A percentile compares a stretch with the other conserved stretches of the same genome.
These are phyloP conservation scores for Apodemia zela DNA, from an alignment of 2,888 invertebrate species.

Conservation along the genomic window DNA sequence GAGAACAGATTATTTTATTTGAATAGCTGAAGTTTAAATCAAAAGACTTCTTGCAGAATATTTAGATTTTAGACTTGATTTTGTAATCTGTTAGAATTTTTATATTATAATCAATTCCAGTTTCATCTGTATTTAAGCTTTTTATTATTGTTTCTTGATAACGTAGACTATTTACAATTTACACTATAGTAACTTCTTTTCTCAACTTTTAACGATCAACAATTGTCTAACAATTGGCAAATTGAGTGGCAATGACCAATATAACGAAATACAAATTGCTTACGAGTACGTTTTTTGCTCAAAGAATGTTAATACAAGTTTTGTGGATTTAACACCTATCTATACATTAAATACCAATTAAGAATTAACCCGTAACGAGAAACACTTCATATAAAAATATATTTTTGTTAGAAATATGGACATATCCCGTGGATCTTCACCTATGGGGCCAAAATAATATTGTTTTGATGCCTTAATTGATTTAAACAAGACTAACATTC, in stretches of 20 bases:
- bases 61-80: no score
- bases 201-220: slow-evolving; percentile 23
- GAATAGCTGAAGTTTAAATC: no score
- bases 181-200: not conserved
- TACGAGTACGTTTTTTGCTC: slow-evolving; percentile 4
- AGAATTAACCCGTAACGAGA: not conserved
- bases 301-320: slow-evolving; percentile 18
- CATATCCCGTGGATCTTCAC: not conserved
- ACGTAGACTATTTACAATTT: no score
- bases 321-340: slow-evolving; percentile 26
- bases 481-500: not conserved
- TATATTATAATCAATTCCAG: no score
- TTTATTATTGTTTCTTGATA: no score
- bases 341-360: slow-evolving; percentile 18
- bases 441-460: no score
- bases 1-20: no score
- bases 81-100: no score
- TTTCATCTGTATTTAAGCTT: no score
- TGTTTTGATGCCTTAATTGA: no score
- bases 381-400: not conserved
- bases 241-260: slow-evolving; percentile 25
- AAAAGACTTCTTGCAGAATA: no score
- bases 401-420: not conserved
- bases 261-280: slow-evolving; percentile 26
- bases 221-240: slow-evolving; percentile 24